These are phyloP conservation scores for Adineta ricciae DNA, from an alignment of 2,888 invertebrate species.

Conservation along the genomic window DNA sequence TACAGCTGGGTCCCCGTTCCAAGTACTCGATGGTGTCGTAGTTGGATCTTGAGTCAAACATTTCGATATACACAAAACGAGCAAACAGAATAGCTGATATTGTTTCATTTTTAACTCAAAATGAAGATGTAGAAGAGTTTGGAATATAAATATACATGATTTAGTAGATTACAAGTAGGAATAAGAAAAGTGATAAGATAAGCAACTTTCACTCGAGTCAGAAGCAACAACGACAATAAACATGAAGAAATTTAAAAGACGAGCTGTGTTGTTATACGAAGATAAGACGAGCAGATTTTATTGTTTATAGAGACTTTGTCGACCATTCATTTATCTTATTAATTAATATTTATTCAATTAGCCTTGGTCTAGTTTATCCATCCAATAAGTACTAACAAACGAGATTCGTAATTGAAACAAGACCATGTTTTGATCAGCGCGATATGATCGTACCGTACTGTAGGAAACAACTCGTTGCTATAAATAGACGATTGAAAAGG, in stretches of 20 bases:
- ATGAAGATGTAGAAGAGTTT: neutral
- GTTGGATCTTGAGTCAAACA: neutral
- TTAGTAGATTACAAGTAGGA: neutral
- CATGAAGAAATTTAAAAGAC: neutral
- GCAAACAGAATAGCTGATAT: neutral
- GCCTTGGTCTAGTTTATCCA: neutral
- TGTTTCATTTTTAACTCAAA: neutral
- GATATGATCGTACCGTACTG: neutral
- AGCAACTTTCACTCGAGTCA: neutral
- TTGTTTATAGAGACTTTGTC: neutral
- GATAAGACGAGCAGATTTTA: neutral
- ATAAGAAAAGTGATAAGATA: neutral
- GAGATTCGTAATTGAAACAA: neutral
- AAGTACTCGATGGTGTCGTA: neutral
- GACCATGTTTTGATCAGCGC: neutral
- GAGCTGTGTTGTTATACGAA: neutral
- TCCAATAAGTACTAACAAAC: neutral
- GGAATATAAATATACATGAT: too few species aligned
- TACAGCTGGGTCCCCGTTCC: neutral
- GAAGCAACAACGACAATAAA: neutral
- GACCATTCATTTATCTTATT: neutral
- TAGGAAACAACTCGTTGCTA: neutral
- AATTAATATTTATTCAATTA: neutral
- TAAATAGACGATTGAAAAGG: neutral
- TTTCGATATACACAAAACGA: neutral